Percentiles rank a stretch among this genome's conserved stretches.
phyloP scores from a whole-genome alignment of 2,888 invertebrate genomes.

The Linnaemya vulpina region DNA sequence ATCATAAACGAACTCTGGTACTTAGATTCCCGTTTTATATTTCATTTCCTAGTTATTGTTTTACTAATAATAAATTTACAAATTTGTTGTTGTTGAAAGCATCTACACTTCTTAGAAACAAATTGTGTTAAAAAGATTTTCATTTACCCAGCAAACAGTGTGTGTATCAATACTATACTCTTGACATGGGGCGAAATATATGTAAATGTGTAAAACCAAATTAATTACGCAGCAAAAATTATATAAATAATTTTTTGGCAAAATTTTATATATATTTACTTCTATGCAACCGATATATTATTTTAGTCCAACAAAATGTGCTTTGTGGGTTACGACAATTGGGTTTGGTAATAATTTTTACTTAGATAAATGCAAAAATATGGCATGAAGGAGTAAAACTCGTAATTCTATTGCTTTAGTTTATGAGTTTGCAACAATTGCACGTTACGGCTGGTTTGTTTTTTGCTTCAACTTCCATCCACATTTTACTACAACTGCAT shows the following conservation, averaged over 20 bases:
- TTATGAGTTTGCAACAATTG: slow-evolving; percentile 19
- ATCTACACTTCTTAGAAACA: neutral
- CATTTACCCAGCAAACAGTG: neutral
- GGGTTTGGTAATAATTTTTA: slow-evolving; percentile 27
- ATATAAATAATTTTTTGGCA: too few species aligned
- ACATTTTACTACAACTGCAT: neutral
- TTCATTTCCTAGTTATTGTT: neutral
- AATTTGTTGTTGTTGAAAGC: neutral
- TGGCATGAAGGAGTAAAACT: slow-evolving; percentile 24
- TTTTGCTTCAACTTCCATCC: neutral
- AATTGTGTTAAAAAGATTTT: neutral
- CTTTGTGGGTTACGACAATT: neutral
- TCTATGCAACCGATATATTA: too few species aligned
- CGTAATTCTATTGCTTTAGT: slow-evolving; percentile 18
- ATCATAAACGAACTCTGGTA: too few species aligned
- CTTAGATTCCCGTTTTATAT: too few species aligned
- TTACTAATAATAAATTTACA: neutral
- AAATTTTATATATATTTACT: too few species aligned
- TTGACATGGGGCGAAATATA: too few species aligned
- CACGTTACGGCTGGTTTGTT: neutral
- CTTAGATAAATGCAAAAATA: slow-evolving; percentile 28
- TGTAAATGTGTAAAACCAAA: too few species aligned
- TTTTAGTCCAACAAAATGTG: neutral
- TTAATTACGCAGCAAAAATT: too few species aligned
- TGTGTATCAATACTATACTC: neutral